Percentiles rank a stretch among this genome's conserved stretches.
Conservation (phyloP, 2,113 vertebrate genomes). For the Gila orcuttii region DNA sequence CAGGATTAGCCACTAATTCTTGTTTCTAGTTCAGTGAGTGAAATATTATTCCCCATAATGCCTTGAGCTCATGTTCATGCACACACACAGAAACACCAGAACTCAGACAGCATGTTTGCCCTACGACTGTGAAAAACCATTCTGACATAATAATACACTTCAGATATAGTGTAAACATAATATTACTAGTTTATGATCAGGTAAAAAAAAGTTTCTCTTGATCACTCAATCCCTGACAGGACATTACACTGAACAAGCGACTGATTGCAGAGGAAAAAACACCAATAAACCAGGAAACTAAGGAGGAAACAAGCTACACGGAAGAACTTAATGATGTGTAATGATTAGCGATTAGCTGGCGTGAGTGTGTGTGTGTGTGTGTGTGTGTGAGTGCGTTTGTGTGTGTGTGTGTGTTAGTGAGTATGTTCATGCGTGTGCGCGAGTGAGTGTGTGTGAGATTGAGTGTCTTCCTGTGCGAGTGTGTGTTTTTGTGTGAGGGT, state of each 20-base stretch:
- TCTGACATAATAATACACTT: not conserved
- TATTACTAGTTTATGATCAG: not conserved
- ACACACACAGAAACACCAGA: not conserved
- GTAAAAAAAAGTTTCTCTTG: not conserved
- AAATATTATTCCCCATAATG: conserved; percentile 27
- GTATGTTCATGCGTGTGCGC: no score
- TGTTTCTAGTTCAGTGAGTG: not conserved
- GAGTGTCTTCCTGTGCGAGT: no score
- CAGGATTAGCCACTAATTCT: conserved; percentile 15
- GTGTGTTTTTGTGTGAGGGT: no score
- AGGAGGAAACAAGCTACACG: not conserved
- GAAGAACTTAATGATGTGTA: not conserved
- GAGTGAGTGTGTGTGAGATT: no score
- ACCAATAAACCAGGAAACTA: not conserved
- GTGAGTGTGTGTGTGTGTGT: no score
- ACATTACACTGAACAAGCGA: not conserved
- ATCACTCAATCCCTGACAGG: not conserved
- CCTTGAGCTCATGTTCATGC: conserved; percentile 3
- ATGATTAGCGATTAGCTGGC: not conserved
- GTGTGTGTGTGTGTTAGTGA: no score
- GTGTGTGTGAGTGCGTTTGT: no score
- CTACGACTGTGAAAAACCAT: not conserved
- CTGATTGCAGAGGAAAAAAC: not conserved
- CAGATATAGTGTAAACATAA: not conserved
- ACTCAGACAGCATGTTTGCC: not conserved